phyloP scores from a whole-genome alignment of 2,113 vertebrate species.

The Hemicordylus capensis region DNA sequence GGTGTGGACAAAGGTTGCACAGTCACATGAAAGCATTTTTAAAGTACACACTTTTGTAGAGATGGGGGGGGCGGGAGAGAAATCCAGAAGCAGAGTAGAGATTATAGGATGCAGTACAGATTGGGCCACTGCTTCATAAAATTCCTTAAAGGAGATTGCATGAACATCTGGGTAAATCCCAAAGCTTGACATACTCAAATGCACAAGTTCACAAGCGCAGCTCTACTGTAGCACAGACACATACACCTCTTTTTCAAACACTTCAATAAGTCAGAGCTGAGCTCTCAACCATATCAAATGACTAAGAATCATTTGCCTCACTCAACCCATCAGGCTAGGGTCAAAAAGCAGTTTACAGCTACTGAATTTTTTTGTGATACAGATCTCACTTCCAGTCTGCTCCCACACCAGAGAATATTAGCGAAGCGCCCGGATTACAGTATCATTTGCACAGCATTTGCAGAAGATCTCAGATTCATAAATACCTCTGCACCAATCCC shows the following conservation, averaged over 20 bases:
- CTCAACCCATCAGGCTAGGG: neutral
- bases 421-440: conserved; percentile 13
- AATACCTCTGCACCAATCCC: neutral
- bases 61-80: neutral
- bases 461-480: neutral
- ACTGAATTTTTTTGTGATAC: neutral
- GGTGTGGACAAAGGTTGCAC: neutral
- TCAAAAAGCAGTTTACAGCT: conserved; percentile 11
- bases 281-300: neutral
- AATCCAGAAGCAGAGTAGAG: neutral
- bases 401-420: neutral
- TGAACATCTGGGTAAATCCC: neutral
- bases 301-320: neutral
- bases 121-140: neutral
- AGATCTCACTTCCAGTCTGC: neutral
- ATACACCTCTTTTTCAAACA: neutral
- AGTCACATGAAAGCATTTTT: neutral
- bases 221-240: neutral
- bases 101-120: neutral
- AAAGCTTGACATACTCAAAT: neutral
- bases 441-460: too few relatives aligned
- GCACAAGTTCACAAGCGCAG: neutral
- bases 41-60: neutral
- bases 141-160: neutral
- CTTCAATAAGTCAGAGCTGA: neutral